Evolutionary conservation across 2,797 vertebrate genomes (phyloP).

Genomic region (Iguana delicatissima): DNA sequence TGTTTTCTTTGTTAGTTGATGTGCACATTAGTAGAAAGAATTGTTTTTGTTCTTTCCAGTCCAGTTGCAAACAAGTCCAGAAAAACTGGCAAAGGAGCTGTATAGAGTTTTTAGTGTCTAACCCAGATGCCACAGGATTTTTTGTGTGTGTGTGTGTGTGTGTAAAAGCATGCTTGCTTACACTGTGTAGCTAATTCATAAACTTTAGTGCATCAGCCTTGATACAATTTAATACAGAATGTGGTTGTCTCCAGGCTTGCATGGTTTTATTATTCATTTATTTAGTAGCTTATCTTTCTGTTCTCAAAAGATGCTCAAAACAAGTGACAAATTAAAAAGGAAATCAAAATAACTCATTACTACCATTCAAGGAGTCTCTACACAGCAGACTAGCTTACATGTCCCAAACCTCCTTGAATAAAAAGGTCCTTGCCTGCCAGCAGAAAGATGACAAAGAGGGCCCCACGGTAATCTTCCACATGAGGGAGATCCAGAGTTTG

Average conservation of each 20-base stretch:
- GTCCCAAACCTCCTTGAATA: no score
- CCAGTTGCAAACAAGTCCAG: not conserved
- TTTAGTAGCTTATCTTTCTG: no score
- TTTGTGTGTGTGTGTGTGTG: not conserved
- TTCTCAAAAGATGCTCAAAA: no score
- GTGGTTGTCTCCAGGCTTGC: not conserved
- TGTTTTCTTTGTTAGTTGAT: not conserved
- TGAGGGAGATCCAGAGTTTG: no score
- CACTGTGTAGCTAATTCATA: not conserved
- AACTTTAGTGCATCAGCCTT: not conserved
- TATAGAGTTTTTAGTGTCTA: not conserved
- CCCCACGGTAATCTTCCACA: no score
- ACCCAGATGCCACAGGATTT: not conserved
- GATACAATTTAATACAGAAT: not conserved
- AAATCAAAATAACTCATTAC: no score
- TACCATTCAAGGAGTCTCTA: no score
- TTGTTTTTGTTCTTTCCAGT: not conserved
- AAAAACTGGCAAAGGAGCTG: not conserved
- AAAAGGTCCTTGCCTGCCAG: no score
- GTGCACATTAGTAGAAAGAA: not conserved
- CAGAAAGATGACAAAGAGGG: no score
- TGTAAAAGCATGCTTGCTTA: not conserved
- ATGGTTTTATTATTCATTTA: not conserved
- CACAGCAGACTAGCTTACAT: no score
- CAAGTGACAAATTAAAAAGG: no score